A percentile compares a stretch with the other conserved stretches of the same genome.
phyloP scores from a whole-genome alignment of 2,797 vertebrate species.

The Enteromius treurensis region DNA sequence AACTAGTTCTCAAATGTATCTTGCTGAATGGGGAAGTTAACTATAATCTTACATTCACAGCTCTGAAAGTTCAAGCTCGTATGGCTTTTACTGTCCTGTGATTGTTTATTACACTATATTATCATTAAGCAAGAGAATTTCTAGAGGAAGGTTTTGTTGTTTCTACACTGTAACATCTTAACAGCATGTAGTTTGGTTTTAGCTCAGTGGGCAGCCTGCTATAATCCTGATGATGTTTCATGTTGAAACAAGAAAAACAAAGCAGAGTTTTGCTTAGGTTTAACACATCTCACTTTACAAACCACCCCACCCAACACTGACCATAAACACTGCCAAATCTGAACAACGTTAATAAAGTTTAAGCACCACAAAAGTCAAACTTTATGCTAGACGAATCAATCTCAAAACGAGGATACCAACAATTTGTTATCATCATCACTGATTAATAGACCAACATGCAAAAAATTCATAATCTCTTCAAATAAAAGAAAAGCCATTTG shows the following conservation, averaged over 20 bases:
- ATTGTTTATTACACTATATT: background rate
- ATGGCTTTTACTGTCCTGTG: background rate
- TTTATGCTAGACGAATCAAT: background rate
- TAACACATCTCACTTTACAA: constrained; percentile 23
- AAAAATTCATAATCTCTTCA: background rate
- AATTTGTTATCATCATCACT: background rate
- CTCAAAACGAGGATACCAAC: background rate
- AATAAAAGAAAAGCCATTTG: background rate
- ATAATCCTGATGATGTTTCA: constrained; percentile 7
- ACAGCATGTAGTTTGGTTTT: background rate
- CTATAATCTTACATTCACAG: background rate
- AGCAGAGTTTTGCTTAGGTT: background rate
- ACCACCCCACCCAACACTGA: background rate
- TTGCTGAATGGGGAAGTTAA: background rate
- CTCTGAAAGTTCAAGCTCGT: background rate
- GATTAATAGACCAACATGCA: background rate
- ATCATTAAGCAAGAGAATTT: background rate
- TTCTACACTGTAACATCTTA: constrained; percentile 5
- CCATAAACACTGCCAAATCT: background rate
- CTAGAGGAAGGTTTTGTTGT: background rate
- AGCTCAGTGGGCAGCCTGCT: background rate
- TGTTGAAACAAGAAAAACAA: constrained; percentile 5
- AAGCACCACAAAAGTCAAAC: background rate
- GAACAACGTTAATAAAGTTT: background rate
- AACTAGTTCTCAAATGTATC: background rate